Evolutionary conservation across 1,140 invertebrate species (phyloP), one percentile per base, ranked within the genome.

Genomic region (Cydia pomonella): DNA sequence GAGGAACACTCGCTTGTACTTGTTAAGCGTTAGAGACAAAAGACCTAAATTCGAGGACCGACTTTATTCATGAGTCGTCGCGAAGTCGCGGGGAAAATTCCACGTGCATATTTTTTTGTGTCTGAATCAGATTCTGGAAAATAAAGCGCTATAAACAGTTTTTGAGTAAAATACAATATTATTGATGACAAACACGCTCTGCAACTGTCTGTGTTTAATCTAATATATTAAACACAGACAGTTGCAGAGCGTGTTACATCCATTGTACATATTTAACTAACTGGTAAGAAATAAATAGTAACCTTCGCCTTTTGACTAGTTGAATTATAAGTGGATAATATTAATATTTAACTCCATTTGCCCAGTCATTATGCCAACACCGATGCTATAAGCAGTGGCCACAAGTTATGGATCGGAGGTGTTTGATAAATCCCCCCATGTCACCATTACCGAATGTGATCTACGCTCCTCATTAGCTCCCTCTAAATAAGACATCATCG

Each of bases 391-490:
- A 93, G 89, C 84, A 83, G 80, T 71, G 80, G 79, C 79, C 85
- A 92, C 92, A 91, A 90, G 84, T 93, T 86, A 82, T 87, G 87
- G 86, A 82, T 87, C 86, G 86, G 84, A 90, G 87, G 85, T 89
- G 87, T 88, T 87, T 91, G 91, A 92, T 91, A 92, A 90, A 92
- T 92, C 74, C 82, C 74, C 80, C 59, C 78, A 75, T 85, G 89
- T 92, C 91, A 80, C 84, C 84, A 92, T 92, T 92, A 92, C 87
- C 81, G 78, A 85, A 85, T 85, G 84, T 91, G 91, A 91, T 91
- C 84, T 91, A 91, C 85, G 86, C 76, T 78, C 77, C 86, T 89
- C 89, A 91, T 92, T 92, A 92, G 84, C 86, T 89, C 79, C 84
- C 81, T 83, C 84, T 87, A 91, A 92, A 89, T 92, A 89, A 91